Percentiles rank a stretch among this genome's conserved stretches.
phyloP scores from a whole-genome alignment of 2,888 invertebrate species.

The Cancer borealis region DNA sequence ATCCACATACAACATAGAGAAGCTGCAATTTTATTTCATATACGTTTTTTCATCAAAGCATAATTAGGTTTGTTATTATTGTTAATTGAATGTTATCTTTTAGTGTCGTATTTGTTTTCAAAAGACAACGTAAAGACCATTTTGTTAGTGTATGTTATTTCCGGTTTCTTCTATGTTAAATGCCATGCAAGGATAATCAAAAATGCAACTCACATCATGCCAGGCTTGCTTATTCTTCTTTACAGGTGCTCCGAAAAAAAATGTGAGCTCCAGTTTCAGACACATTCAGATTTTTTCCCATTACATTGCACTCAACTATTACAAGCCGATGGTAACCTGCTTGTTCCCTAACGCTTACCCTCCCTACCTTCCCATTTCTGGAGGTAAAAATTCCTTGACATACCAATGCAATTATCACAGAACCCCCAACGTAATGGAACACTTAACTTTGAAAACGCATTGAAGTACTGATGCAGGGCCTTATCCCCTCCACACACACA shows the following conservation, averaged over 20 bases:
- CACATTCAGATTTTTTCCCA: not conserved
- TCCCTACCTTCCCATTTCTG: not conserved
- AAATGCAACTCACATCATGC: not conserved
- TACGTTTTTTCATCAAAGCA: too few species aligned
- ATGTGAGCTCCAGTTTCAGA: not conserved
- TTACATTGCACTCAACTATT: not conserved
- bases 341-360: not conserved
- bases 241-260: not conserved
- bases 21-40: too few species aligned
- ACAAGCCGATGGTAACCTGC: not conserved
- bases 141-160: not conserved
- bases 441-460: not conserved
- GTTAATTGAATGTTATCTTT: too few species aligned
- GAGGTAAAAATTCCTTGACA: not conserved
- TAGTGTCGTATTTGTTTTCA: too few species aligned
- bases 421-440: not conserved
- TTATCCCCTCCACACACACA: not conserved
- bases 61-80: too few species aligned
- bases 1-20: not conserved
- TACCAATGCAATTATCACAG: not conserved
- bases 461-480: not conserved
- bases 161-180: not conserved
- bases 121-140: too few species aligned
- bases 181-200: not conserved
- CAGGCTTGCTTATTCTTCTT: not conserved